These are phyloP conservation scores for Acrocyrtus sp. DNA, from an alignment of 2,888 invertebrate species.

Conservation along the genomic window DNA sequence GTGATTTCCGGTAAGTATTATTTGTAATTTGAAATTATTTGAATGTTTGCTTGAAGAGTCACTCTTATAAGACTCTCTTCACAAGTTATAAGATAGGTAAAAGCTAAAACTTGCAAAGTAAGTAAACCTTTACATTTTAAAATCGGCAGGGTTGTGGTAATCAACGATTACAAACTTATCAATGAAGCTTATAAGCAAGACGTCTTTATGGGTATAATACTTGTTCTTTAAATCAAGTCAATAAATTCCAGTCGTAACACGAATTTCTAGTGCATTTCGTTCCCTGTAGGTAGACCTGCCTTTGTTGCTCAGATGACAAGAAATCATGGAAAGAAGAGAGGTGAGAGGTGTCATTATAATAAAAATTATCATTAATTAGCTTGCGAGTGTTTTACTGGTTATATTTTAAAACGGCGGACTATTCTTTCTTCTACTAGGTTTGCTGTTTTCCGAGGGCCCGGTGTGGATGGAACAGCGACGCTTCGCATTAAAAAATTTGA, in stretches of 20 bases:
- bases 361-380: neutral
- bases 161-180: constrained; percentile 62
- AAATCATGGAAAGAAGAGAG: constrained; percentile 61
- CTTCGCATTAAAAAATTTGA: constrained; percentile 55
- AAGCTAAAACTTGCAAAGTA: too few relatives aligned
- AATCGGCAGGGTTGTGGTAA: constrained; percentile 60
- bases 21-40: too few relatives aligned
- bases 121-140: too few relatives aligned
- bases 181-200: constrained; percentile 59
- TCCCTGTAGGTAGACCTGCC: constrained; percentile 56
- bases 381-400: too few relatives aligned
- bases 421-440: constrained; percentile 20
- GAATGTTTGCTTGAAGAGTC: too few relatives aligned
- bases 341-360: constrained; percentile 7
- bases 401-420: neutral
- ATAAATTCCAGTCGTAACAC: neutral
- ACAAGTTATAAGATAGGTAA: too few relatives aligned
- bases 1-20: constrained; percentile 56
- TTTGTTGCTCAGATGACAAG: constrained; percentile 61
- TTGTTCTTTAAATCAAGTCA: too few relatives aligned
- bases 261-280: neutral
- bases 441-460: constrained; percentile 60
- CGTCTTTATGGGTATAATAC: constrained; percentile 51
- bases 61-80: too few relatives aligned
- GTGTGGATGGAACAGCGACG: constrained; percentile 61